These are phyloP conservation scores for Erpetoichthys calabaricus DNA, from an alignment of 2,797 vertebrate genomes.

Conservation along the genomic window DNA sequence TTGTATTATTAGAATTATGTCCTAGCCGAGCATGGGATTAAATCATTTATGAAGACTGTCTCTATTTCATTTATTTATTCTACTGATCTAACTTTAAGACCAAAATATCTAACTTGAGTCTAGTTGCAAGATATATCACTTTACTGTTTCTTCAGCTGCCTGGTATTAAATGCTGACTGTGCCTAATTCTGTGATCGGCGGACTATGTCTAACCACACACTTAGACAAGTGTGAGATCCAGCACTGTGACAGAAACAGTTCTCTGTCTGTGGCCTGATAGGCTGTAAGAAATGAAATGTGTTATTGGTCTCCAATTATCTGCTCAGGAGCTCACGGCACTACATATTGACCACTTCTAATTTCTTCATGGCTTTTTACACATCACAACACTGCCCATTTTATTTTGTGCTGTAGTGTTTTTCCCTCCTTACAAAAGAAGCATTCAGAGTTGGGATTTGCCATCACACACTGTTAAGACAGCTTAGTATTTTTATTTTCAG, in stretches of 20 bases:
- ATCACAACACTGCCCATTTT: slow-evolving; percentile 4
- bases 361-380: slow-evolving; percentile 12
- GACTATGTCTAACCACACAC: slow-evolving; percentile 36
- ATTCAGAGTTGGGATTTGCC: slow-evolving; percentile 1
- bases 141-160: slow-evolving; percentile 67
- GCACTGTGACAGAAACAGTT: slow-evolving; percentile 26
- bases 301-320: slow-evolving; percentile 25
- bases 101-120: slow-evolving; percentile 34
- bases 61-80: slow-evolving; percentile 22
- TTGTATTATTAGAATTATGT: too few species aligned
- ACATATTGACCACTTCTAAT: slow-evolving; percentile 18
- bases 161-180: slow-evolving; percentile 45
- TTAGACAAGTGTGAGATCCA: slow-evolving; percentile 34
- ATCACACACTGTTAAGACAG: not conserved
- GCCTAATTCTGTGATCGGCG: slow-evolving; percentile 39
- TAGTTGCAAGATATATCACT: slow-evolving; percentile 42
- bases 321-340: slow-evolving; percentile 15
- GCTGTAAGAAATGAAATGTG: slow-evolving; percentile 17
- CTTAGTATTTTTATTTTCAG: not conserved
- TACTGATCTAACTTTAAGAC: slow-evolving; percentile 19
- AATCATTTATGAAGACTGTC: too few species aligned
- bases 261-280: slow-evolving; percentile 18
- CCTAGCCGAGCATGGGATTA: too few species aligned
- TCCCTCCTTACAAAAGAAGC: not conserved
- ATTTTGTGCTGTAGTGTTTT: not conserved